Conservation (phyloP, 2,113 vertebrate genomes). For the Nothobranchius kuhntae region DNA sequence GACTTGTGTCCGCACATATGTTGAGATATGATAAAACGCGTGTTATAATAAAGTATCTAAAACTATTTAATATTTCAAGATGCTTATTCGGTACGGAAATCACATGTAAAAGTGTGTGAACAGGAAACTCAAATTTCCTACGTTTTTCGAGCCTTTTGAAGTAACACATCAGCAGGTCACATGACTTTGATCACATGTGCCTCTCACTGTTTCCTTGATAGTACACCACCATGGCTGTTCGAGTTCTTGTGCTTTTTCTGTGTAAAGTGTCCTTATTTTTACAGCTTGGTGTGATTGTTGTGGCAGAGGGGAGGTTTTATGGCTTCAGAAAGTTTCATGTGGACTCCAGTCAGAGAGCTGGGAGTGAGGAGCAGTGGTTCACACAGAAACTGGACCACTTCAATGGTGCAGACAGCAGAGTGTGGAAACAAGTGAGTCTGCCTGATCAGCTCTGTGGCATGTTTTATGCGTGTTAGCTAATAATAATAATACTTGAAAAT, state of each 20-base stretch:
- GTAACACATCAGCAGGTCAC: conserved; percentile 41
- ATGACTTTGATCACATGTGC: conserved; percentile 60
- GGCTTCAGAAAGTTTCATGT: conserved; percentile 37
- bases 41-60: no score
- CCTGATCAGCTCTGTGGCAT: not conserved
- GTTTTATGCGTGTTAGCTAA: no score
- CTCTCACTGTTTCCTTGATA: not conserved
- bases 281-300: conserved; percentile 5
- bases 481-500: no score
- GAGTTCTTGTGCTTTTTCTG: fast-evolving
- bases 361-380: conserved; percentile 70
- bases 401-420: conserved; percentile 62
- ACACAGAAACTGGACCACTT: conserved; percentile 77
- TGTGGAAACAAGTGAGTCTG: conserved; percentile 73
- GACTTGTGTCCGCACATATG: no score
- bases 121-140: not conserved
- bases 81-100: not conserved
- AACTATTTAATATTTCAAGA: not conserved
- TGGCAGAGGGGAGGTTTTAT: conserved; percentile 22
- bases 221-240: conserved; percentile 49
- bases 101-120: not conserved
- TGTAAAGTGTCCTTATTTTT: not conserved
- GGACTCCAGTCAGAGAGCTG: not conserved
- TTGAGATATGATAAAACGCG: no score
- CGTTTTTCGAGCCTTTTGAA: not conserved